Conservation (phyloP, 2,888 invertebrate species). For the Scaptomyza flava region DNA sequence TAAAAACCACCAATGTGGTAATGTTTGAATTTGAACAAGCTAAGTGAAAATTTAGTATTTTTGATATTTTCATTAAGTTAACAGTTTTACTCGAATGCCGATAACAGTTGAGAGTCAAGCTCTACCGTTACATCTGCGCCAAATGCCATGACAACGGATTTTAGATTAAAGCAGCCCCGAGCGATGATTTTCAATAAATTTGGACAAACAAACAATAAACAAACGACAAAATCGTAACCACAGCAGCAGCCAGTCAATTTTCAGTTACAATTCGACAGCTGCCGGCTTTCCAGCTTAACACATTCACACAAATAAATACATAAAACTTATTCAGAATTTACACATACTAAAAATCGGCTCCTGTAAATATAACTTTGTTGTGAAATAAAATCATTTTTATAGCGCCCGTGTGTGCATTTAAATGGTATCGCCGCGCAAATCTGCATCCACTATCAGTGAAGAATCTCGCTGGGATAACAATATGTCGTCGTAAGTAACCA, state of each 20-base stretch:
- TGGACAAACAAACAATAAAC: conserved; percentile 64
- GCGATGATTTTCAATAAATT: conserved; percentile 22
- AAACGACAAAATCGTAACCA: conserved; percentile 66
- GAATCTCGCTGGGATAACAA: conserved; percentile 46
- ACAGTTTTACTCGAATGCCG: conserved; percentile 3
- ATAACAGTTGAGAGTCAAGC: background rate
- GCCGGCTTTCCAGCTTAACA: conserved; percentile 36
- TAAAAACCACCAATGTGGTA: background rate
- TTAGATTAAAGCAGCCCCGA: conserved; percentile 19
- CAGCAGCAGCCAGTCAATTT: conserved; percentile 67
- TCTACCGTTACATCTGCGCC: conserved; percentile 31
- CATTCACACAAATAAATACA: conserved; percentile 17
- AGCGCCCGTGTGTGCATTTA: conserved; percentile 34
- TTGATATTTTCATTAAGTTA: conserved; percentile 14
- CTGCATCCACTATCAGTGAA: conserved; percentile 82
- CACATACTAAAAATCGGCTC: conserved; percentile 15
- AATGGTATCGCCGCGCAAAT: conserved; percentile 79
- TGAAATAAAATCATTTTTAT: conserved; percentile 1
- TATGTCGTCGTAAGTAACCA: conserved; percentile 80
- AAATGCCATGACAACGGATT: conserved; percentile 51
- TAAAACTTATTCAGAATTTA: conserved; percentile 15
- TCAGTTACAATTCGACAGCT: conserved; percentile 58
- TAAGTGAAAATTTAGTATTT: conserved; percentile 3
- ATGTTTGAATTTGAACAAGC: background rate
- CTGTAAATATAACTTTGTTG: conserved; percentile 16